phyloP scores from a whole-genome alignment of 2,113 vertebrate genomes.

The Chitala chitala region DNA sequence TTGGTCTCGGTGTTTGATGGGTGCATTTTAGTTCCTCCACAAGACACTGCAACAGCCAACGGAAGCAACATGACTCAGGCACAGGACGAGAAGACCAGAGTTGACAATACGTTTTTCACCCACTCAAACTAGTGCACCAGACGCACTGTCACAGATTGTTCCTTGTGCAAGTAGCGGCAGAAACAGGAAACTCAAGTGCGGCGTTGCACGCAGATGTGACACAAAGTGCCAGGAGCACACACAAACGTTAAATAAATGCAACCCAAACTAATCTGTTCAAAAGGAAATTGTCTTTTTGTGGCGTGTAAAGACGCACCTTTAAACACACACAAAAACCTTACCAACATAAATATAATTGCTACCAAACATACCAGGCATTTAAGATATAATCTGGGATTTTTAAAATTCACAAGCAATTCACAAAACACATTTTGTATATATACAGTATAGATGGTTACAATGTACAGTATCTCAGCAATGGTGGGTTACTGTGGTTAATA shows the following conservation, averaged over 20 bases:
- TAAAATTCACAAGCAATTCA: constrained; percentile 58
- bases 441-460: constrained; percentile 57
- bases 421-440: constrained; percentile 53
- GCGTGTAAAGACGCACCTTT: too few species aligned
- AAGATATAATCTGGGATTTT: constrained; percentile 56
- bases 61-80: too few species aligned
- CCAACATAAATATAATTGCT: constrained; percentile 5
- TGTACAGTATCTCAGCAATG: constrained; percentile 52
- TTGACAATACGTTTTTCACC: too few species aligned
- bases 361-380: constrained; percentile 53
- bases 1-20: too few species aligned
- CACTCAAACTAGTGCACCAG: too few species aligned
- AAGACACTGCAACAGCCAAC: too few species aligned
- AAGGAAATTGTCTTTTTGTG: not conserved
- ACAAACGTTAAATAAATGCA: not conserved
- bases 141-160: too few species aligned
- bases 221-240: not conserved
- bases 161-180: too few species aligned
- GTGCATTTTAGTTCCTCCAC: too few species aligned
- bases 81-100: too few species aligned
- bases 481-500: constrained; percentile 53
- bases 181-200: too few species aligned
- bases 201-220: too few species aligned
- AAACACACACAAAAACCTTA: not conserved
- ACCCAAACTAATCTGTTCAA: constrained; percentile 1